Evolutionary conservation across 2,888 invertebrate genomes (phyloP).

Genomic region (Phytoseiulus persimilis): DNA sequence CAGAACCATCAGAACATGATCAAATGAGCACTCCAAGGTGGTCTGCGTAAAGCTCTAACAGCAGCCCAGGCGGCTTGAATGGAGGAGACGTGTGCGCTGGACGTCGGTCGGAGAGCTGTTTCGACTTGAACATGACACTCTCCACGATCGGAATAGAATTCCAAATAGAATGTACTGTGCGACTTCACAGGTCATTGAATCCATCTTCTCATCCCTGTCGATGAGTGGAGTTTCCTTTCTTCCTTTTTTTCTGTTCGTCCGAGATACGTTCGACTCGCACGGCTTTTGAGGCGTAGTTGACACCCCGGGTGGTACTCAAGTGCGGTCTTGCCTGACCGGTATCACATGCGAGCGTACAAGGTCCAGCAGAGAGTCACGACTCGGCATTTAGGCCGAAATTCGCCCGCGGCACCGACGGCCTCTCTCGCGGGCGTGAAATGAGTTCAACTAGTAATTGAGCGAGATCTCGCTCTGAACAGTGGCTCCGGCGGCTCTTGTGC

Average conservation of each 20-base stretch:
- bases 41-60: not conserved
- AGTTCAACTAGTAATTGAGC: not conserved
- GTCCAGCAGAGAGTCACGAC: constrained; percentile 5
- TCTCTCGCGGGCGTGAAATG: not conserved
- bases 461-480: not conserved
- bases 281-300: not conserved
- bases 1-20: not conserved
- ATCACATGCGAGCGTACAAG: not conserved
- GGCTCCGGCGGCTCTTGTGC: not conserved
- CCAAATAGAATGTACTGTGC: not conserved
- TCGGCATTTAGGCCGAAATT: not conserved
- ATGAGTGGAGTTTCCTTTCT: not conserved
- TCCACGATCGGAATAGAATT: not conserved
- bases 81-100: not conserved
- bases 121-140: not conserved
- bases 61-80: not conserved
- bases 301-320: not conserved
- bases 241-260: not conserved
- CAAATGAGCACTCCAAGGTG: not conserved
- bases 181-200: not conserved
- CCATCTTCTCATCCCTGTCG: not conserved
- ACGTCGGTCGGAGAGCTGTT: not conserved
- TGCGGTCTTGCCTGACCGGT: not conserved
- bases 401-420: not conserved
- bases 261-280: not conserved